Base-by-base conservation (phyloP, 2,113 vertebrate species). In the Pterocles orientalis region DNA sequence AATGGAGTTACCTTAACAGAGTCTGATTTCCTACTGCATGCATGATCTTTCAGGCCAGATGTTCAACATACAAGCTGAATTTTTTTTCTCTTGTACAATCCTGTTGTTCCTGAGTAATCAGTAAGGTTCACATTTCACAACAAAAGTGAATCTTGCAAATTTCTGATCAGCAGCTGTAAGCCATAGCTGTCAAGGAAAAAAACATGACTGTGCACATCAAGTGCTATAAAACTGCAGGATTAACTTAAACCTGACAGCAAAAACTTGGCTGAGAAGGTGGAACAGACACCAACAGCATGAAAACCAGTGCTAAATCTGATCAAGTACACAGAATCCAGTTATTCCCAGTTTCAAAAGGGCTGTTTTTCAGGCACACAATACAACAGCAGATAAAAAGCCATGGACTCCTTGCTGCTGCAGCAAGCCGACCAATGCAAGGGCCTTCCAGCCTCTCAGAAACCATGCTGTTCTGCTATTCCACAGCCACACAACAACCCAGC, bases 11-110 rank as follows among this genome's bases (percentile, higher is more conserved):
- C 80, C 29, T 51, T 39, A 70, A n/a, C 7, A 71, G 39, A 81
- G 51, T 51, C 87, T 71, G 43, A 81, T 78, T 86, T 71, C 31
- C 14, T 48, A 56, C 56, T 69, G 81, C 14, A 4, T 48, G 18
- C 45, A 31, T 71, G 43, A 91, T 84, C 18, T 51, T 91, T 86
- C 81, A 92, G 53, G 51, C 39, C 73, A 87, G 57, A 72, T 82
- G 34, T 86, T 94, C 23, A 76, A 69, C 17, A 80, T 9, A 62
- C 1, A 16, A 84, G 25, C n/a, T 70, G 82, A 61, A 47, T 1
- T 4, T 11, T 29, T 56, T 43, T 7, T n/a, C 45, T 14, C 8
- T 31, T 24, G 10, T 77, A 77, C 20, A 90, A 66, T 39, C 39
- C 33, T 90, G 6, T 72, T 72, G 43, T 60, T 95, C 53, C 60